Conservation (phyloP, 2,888 invertebrate genomes). For the Dinocampus coccinellae region DNA sequence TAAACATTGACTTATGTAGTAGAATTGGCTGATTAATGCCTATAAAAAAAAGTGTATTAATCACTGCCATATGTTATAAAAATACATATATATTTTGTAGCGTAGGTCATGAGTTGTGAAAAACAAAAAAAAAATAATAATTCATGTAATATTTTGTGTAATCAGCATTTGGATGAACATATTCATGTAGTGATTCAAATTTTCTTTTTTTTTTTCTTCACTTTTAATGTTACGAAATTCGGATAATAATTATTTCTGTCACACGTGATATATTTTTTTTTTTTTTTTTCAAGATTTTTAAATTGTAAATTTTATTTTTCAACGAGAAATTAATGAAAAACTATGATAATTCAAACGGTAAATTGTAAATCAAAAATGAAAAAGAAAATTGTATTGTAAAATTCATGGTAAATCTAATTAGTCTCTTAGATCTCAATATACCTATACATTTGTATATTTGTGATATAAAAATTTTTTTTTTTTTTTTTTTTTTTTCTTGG, state of each 20-base stretch:
- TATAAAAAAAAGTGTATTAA: constrained; percentile 58
- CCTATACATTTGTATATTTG: no score
- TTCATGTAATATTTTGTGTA: constrained; percentile 18
- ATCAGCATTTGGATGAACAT: neutral
- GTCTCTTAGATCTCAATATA: constrained; percentile 30
- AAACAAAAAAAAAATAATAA: constrained; percentile 22
- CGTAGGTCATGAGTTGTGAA: constrained; percentile 48
- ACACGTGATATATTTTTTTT: neutral
- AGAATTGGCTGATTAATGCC: constrained; percentile 28
- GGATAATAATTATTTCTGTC: neutral
- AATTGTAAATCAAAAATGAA: neutral
- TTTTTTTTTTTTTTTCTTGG: constrained; percentile 22
- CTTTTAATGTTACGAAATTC: neutral
- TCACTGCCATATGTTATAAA: constrained; percentile 66
- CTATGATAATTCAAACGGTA: neutral
- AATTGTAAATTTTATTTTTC: neutral
- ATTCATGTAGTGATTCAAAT: neutral
- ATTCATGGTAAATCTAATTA: constrained; percentile 7
- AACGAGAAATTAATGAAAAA: neutral
- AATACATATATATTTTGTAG: constrained; percentile 53
- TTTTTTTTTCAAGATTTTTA: neutral
- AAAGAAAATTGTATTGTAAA: constrained; percentile 1
- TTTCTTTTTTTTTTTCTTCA: no score
- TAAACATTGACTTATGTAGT: constrained; percentile 27
- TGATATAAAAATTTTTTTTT: constrained; percentile 29